A percentile compares a stretch with the other conserved stretches of the same genome.
These are phyloP conservation scores for Aphaenogaster rudis DNA, from an alignment of 1,140 invertebrate species.

Conservation along the genomic window DNA sequence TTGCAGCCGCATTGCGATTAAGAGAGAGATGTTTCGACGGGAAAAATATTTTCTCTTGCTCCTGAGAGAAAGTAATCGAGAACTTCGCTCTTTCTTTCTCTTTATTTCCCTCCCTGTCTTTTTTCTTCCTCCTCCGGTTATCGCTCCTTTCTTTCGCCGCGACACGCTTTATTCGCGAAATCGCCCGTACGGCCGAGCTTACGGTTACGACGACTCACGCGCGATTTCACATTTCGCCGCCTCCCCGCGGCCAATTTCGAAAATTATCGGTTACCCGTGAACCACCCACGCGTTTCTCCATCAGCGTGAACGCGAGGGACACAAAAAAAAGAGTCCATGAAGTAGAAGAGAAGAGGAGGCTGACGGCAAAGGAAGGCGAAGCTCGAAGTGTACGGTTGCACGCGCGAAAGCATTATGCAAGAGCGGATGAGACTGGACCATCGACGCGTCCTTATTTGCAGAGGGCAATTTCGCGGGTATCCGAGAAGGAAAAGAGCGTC, in stretches of 20 bases:
- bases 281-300: slow-evolving; percentile 61
- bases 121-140: not conserved
- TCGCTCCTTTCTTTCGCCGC: slow-evolving; percentile 6
- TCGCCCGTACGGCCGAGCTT: not conserved
- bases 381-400: slow-evolving; percentile 47
- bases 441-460: slow-evolving; percentile 60
- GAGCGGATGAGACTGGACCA: slow-evolving; percentile 10
- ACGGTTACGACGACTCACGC: slow-evolving; percentile 21
- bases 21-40: not conserved
- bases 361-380: not conserved
- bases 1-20: not conserved
- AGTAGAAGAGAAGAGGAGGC: slow-evolving; percentile 8
- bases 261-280: slow-evolving; percentile 61
- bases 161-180: slow-evolving; percentile 28
- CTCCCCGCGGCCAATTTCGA: slow-evolving; percentile 55
- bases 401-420: slow-evolving; percentile 50
- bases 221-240: slow-evolving; percentile 55
- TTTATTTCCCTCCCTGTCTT: not conserved
- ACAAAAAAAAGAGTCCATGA: slow-evolving; percentile 11
- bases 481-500: not conserved
- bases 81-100: not conserved
- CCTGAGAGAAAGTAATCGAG: slow-evolving; percentile 32
- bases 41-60: not conserved
- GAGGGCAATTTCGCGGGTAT: slow-evolving; percentile 49
- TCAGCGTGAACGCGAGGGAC: slow-evolving; percentile 19